phyloP scores from a whole-genome alignment of 2,888 invertebrate genomes.

The Hipparchia semele region DNA sequence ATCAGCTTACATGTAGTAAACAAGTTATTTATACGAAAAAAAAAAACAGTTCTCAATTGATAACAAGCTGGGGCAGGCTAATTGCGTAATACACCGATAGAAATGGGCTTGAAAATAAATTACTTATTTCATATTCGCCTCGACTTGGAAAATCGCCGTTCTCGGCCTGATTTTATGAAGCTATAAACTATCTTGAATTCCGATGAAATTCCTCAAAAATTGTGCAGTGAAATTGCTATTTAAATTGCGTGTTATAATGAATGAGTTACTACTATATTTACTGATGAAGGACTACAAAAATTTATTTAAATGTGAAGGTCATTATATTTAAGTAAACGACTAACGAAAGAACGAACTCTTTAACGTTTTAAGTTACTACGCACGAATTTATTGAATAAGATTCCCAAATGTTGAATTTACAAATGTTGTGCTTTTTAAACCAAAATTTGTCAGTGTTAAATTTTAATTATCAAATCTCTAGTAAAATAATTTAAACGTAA shows the following conservation, averaged over 20 bases:
- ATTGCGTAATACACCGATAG: background rate
- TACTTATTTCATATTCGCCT: background rate
- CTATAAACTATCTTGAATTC: background rate
- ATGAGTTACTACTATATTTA: no score
- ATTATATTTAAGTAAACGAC: no score
- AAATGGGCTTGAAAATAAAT: background rate
- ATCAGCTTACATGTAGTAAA: constrained; percentile 10
- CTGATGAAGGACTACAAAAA: no score
- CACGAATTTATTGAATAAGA: no score
- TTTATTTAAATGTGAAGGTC: no score
- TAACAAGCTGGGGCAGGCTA: background rate
- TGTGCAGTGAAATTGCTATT: background rate
- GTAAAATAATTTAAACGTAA: no score
- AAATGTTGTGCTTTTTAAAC: no score
- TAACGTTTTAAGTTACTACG: no score
- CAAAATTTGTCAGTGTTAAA: no score
- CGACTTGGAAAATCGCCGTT: constrained; percentile 3
- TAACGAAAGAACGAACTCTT: no score
- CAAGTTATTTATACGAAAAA: constrained; percentile 1
- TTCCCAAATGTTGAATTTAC: no score
- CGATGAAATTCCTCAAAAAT: background rate
- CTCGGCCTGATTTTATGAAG: background rate
- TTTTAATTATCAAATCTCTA: no score
- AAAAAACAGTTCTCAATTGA: background rate
- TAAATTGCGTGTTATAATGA: background rate